Evolutionary conservation across 2,113 vertebrate genomes (phyloP), one percentile per base, ranked within the genome.

Genomic region (Hippocampus barbouri): DNA sequence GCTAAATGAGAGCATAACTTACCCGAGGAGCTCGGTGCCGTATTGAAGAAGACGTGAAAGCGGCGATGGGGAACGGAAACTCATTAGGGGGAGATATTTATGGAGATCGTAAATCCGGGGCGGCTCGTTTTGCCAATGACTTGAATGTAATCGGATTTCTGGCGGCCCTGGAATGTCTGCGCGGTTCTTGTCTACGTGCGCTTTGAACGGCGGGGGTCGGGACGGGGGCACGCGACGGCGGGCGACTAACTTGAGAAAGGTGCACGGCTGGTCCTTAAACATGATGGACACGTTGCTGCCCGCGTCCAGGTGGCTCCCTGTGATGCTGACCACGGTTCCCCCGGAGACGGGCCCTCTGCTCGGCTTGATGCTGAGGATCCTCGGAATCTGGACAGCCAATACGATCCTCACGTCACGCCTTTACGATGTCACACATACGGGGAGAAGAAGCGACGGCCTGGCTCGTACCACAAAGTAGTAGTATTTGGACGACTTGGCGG

Each of bases 401-500:
- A 63, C 57, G 15, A 72, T 66, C 41, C 34, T 18, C 5, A 61
- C 14, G 65, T 62, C 34, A 51, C 9, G 57, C 4, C 60, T 8
- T 6, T 8, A 27, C 12, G 21, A 8, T 38, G 27, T 59, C 56
- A 59, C 56, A 30, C 34, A 38, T 3, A 0, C 5, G 34, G 34
- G 34, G 34, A 38, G 34, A 38, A 38, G 34, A 38, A 38, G 0
- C 34, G 34, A 38, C 34, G 34, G 34, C 5, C 0, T 6, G 34
- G 34, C 51, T 94, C 96, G 96, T 88, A 99, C 97, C 96, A 97
- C 96, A 85, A 99, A 99, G 80, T 96, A 98, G 83, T 98, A 99
- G 70, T 95, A 94, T 85, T 97, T 95, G 0, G 95, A 95, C 34
- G 95, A 97, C 57, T 93, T 94, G 78, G 96, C 97, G 94, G 93